Conservation (phyloP, 2,888 invertebrate species). For the Amiota communis region DNA sequence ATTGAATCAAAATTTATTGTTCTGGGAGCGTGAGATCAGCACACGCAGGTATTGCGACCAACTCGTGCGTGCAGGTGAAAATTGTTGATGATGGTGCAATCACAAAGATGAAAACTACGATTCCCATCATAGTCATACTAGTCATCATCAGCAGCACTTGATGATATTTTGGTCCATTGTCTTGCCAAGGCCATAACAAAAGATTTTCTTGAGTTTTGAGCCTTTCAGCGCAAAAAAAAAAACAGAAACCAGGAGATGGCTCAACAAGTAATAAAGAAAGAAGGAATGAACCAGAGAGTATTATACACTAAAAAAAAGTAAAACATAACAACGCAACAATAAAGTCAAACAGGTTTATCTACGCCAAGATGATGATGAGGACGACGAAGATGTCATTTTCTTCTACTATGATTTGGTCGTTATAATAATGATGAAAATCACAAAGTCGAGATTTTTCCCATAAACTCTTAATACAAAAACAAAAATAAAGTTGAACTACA, state of each 20-base stretch:
- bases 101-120: slow-evolving; percentile 38
- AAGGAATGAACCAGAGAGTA: slow-evolving; percentile 38
- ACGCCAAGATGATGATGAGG: slow-evolving; percentile 35
- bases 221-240: slow-evolving; percentile 35
- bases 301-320: slow-evolving; percentile 27
- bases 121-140: slow-evolving; percentile 49
- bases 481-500: slow-evolving; percentile 29
- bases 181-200: slow-evolving; percentile 50
- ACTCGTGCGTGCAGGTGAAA: slow-evolving; percentile 64
- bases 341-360: slow-evolving; percentile 65
- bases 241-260: slow-evolving; percentile 26
- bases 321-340: slow-evolving; percentile 43
- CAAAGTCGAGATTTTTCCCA: slow-evolving; percentile 54
- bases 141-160: slow-evolving; percentile 53
- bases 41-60: slow-evolving; percentile 63
- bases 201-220: slow-evolving; percentile 27
- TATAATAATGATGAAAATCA: neutral
- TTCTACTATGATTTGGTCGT: neutral
- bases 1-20: neutral
- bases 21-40: slow-evolving; percentile 60
- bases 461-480: slow-evolving; percentile 45
- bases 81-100: slow-evolving; percentile 54
- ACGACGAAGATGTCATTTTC: neutral
- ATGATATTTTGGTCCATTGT: slow-evolving; percentile 61
- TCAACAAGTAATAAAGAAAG: slow-evolving; percentile 37